Conservation (phyloP, 2,113 vertebrate species). For the Mustelus asterias region DNA sequence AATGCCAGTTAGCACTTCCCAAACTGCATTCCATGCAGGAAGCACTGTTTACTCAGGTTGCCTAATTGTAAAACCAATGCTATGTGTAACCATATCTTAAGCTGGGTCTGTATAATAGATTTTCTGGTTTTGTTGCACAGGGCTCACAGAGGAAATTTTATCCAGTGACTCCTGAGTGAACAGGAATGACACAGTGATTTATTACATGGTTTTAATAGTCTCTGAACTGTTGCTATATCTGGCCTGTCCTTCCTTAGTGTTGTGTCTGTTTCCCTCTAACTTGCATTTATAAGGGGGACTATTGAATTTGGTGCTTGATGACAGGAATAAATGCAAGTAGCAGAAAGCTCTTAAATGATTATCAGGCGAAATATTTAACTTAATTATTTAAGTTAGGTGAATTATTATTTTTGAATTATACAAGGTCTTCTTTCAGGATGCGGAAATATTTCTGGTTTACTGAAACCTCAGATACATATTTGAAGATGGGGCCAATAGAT, state of each 20-base stretch:
- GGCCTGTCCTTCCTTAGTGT: conserved; percentile 8
- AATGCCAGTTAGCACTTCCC: not conserved
- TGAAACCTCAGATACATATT: not conserved
- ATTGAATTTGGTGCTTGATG: conserved; percentile 9
- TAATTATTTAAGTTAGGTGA: not conserved
- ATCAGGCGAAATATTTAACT: not conserved
- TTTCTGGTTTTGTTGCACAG: not conserved
- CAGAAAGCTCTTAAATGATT: conserved; percentile 10
- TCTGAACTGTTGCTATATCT: not conserved
- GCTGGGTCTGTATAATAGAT: not conserved
- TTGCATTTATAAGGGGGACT: not conserved
- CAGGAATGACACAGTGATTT: not conserved
- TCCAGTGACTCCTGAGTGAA: not conserved
- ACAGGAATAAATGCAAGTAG: not conserved
- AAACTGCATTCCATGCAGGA: not conserved
- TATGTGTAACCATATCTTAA: not conserved
- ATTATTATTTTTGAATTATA: not conserved
- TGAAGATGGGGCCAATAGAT: not conserved
- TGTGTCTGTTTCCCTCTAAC: not conserved
- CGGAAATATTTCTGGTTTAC: not conserved
- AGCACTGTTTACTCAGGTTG: not conserved
- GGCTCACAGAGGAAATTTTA: not conserved
- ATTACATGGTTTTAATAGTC: not conserved
- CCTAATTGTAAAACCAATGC: not conserved
- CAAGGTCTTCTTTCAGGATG: not conserved